Percentiles rank a stretch among this genome's conserved stretches.
These are phyloP conservation scores for Cynopterus brachyotis DNA, from an alignment of 2,113 vertebrate genomes.

Conservation along the genomic window DNA sequence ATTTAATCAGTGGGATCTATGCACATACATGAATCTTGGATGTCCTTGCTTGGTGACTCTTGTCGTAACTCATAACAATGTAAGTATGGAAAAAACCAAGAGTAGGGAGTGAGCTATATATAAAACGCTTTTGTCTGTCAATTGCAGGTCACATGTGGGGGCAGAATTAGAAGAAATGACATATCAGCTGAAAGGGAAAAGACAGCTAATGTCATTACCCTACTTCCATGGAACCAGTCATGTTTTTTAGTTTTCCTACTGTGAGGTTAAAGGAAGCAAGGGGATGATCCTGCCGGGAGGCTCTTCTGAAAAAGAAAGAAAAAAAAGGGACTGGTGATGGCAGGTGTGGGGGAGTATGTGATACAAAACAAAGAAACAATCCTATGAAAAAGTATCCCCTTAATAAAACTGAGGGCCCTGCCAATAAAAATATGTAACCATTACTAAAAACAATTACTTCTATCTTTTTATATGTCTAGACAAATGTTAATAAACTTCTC, in stretches of 20 bases:
- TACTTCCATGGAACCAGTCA: slow-evolving; percentile 2
- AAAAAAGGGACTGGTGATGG: not conserved
- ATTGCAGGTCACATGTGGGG: not conserved
- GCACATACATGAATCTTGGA: not conserved
- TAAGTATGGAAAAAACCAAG: not conserved
- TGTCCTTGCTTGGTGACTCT: not conserved
- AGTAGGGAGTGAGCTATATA: not conserved
- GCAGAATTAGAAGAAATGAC: not conserved
- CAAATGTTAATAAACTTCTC: not conserved
- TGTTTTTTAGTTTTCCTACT: slow-evolving; percentile 69
- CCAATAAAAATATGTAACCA: not conserved
- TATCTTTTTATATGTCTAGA: not conserved
- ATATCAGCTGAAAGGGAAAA: not conserved
- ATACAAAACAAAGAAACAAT: not conserved
- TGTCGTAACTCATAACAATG: not conserved
- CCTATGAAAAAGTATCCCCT: not conserved
- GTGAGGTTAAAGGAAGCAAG: slow-evolving; percentile 77
- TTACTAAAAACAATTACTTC: not conserved
- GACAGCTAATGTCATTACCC: slow-evolving; percentile 58
- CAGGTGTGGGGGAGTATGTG: not conserved
- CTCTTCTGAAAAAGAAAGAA: slow-evolving; percentile 58
- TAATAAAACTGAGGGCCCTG: not conserved
- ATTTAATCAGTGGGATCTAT: not conserved
- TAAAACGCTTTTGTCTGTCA: not conserved
- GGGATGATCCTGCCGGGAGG: slow-evolving; percentile 67